Percentiles rank a stretch among this genome's conserved stretches.
Conservation (phyloP, 1,140 invertebrate genomes). For the Pseudomyrmex cubaensis region DNA sequence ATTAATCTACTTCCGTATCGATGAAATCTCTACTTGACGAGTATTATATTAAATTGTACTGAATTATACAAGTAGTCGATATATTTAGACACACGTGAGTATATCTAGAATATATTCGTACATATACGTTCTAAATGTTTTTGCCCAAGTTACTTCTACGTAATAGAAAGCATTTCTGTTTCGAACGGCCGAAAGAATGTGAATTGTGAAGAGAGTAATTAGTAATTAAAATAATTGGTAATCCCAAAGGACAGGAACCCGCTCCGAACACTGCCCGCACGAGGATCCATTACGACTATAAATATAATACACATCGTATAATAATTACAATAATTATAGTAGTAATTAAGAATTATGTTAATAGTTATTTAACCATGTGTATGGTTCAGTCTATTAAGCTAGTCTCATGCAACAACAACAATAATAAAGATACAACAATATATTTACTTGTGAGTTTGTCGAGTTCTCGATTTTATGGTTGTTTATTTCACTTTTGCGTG, state of each 20-base stretch:
- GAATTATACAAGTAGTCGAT: not conserved
- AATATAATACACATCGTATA: conserved; percentile 82
- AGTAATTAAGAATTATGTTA: conserved; percentile 83
- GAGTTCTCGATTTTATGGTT: conserved; percentile 41
- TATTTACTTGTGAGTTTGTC: conserved; percentile 78
- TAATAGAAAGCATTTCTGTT: conserved; percentile 11
- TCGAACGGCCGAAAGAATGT: not conserved
- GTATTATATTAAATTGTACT: conserved; percentile 23
- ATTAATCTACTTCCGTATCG: conserved; percentile 24
- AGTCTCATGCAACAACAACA: conserved; percentile 84
- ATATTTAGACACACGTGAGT: not conserved
- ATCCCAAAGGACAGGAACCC: conserved; percentile 75
- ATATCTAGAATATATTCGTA: conserved; percentile 5
- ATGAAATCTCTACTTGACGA: not conserved
- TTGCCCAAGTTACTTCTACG: not conserved
- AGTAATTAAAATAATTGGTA: not conserved
- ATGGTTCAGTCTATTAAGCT: conserved; percentile 84
- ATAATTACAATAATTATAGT: conserved; percentile 81
- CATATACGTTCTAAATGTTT: conserved; percentile 27
- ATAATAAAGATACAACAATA: conserved; percentile 84
- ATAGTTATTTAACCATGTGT: conserved; percentile 82
- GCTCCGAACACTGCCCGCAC: conserved; percentile 78
- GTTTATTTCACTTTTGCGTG: conserved; percentile 52
- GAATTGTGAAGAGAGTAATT: not conserved
- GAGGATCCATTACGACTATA: conserved; percentile 79